Evolutionary conservation across 2,113 vertebrate species (phyloP).

Genomic region (Narcine bancroftii): DNA sequence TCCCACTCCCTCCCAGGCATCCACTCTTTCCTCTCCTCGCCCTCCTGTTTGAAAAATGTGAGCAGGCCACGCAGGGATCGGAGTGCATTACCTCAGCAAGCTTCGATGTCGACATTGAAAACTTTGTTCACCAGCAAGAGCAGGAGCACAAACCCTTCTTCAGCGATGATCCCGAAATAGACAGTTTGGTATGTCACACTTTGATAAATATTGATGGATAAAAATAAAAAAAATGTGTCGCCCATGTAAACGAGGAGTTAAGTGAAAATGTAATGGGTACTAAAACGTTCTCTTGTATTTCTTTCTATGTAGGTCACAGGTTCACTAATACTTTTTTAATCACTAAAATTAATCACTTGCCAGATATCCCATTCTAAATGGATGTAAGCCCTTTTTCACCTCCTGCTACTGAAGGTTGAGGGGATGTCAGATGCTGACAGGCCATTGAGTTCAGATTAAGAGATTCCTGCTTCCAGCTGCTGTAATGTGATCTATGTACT

Average conservation of each 20-base stretch:
- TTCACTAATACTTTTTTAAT: conserved; percentile 24
- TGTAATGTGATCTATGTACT: neutral
- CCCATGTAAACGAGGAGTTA: conserved; percentile 1
- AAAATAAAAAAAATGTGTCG: neutral
- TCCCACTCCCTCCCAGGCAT: conserved; percentile 63
- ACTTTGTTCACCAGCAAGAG: conserved; percentile 96
- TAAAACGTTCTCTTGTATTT: conserved; percentile 9
- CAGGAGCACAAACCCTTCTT: conserved; percentile 97
- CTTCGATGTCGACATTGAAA: conserved; percentile 96
- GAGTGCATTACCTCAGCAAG: conserved; percentile 98
- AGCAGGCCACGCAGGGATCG: conserved; percentile 94
- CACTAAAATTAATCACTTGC: conserved; percentile 8
- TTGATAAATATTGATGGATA: neutral
- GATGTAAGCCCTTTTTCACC: neutral
- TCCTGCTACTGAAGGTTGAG: neutral
- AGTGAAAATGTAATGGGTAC: neutral
- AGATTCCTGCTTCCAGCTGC: neutral
- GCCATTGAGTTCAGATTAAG: too few species aligned
- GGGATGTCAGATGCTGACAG: neutral
- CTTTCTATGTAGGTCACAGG: conserved; percentile 8
- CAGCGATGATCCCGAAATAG: conserved; percentile 92
- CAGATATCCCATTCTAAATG: neutral
- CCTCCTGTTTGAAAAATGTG: conserved; percentile 92
- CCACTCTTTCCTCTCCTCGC: conserved; percentile 91
- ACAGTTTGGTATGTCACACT: conserved; percentile 81